phyloP scores from a whole-genome alignment of 2,797 vertebrate genomes.

The Antrozous pallidus region DNA sequence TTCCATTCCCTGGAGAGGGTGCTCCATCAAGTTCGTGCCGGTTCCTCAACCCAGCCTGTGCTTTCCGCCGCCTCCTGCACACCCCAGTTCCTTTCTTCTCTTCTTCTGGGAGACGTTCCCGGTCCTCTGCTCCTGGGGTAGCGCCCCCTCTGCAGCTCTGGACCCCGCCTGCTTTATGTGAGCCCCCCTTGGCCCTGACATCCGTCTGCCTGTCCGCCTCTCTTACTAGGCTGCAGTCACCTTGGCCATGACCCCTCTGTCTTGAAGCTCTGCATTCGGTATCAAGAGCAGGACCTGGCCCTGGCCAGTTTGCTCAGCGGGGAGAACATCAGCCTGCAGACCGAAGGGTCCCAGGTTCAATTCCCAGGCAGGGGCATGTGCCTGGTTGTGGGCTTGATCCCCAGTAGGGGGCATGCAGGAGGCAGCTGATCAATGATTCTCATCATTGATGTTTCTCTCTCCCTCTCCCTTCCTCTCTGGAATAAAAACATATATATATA shows the following conservation, averaged over 20 bases:
- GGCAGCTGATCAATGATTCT: too few species aligned
- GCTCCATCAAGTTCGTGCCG: fast-evolving
- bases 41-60: fast-evolving
- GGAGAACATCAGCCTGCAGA: too few species aligned
- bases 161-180: fast-evolving
- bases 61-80: too few species aligned
- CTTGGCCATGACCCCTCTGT: background rate
- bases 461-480: too few species aligned
- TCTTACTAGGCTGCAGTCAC: fast-evolving
- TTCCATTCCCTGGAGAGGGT: fast-evolving
- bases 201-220: fast-evolving
- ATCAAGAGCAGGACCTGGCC: background rate
- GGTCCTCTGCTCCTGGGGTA: background rate
- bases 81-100: background rate
- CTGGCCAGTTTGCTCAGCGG: too few species aligned
- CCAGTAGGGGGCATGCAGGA: too few species aligned
- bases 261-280: background rate
- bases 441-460: too few species aligned
- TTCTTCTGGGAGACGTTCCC: background rate
- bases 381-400: too few species aligned
- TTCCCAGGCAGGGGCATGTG: too few species aligned
- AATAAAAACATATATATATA: too few species aligned
- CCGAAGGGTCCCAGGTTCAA: too few species aligned
- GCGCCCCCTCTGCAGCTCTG: too few species aligned
- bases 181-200: fast-evolving